phyloP scores from a whole-genome alignment of 2,113 vertebrate species.

The Hippocampus comes region DNA sequence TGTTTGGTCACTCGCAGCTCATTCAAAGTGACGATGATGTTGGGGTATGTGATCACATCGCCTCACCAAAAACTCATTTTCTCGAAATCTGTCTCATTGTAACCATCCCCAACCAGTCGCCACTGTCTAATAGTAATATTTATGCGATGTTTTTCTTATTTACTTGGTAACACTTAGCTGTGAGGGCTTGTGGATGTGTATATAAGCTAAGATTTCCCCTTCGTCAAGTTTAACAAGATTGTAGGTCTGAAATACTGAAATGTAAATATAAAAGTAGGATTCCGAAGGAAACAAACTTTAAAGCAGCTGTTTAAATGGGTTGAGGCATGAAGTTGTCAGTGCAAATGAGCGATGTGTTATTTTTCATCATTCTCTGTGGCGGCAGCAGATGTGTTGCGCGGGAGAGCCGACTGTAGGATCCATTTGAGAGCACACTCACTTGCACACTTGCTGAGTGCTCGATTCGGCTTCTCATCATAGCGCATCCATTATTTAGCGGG shows the following conservation, averaged over 20 bases:
- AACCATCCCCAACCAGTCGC: not conserved
- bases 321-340: not conserved
- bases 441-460: not conserved
- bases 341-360: not conserved
- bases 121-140: not conserved
- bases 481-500: not conserved
- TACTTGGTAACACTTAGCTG: not conserved
- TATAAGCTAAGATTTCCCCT: not conserved
- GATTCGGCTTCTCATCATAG: not conserved
- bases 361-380: conserved; percentile 3
- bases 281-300: not conserved
- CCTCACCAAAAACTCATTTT: not conserved
- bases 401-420: conserved; percentile 1
- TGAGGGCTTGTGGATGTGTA: not conserved
- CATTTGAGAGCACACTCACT: conserved; percentile 16
- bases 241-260: not conserved
- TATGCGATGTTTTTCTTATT: not conserved
- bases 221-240: not conserved
- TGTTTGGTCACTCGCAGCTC: conserved; percentile 94
- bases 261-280: not conserved
- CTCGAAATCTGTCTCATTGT: not conserved
- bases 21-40: conserved; percentile 93
- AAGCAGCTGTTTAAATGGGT: not conserved
- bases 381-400: not conserved
- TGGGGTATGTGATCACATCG: conserved; percentile 78